Conservation (phyloP, 2,113 vertebrate genomes). For the Microcebus griseorufus region DNA sequence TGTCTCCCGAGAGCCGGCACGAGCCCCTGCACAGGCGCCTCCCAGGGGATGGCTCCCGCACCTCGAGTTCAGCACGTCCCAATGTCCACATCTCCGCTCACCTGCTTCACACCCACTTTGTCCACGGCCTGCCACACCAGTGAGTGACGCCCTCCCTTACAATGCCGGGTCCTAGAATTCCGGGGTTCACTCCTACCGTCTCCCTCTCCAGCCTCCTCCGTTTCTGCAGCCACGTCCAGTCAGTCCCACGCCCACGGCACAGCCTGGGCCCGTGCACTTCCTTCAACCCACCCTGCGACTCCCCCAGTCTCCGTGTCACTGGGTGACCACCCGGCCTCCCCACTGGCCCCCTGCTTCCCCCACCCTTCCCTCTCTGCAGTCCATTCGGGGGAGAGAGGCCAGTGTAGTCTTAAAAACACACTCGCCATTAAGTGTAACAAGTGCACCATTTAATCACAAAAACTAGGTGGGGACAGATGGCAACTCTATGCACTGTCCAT, state of each 20-base stretch:
- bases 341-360: not conserved
- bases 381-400: not conserved
- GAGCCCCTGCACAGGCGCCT: not conserved
- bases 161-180: too few species aligned
- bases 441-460: not conserved
- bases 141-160: too few species aligned
- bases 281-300: not conserved
- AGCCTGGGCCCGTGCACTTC: not conserved
- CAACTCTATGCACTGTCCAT: not conserved
- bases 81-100: too few species aligned
- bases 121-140: too few species aligned
- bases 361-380: too few species aligned
- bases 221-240: not conserved
- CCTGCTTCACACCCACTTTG: not conserved
- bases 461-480: not conserved
- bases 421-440: too few species aligned
- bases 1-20: not conserved
- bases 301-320: accelerated
- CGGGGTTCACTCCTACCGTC: not conserved
- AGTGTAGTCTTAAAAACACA: not conserved
- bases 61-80: too few species aligned
- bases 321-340: not conserved
- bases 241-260: not conserved
- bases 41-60: too few species aligned
- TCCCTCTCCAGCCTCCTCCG: too few species aligned